Evolutionary conservation across 2,797 vertebrate genomes (phyloP), one percentile per base, ranked within the genome.

Genomic region (Falco cherrug): DNA sequence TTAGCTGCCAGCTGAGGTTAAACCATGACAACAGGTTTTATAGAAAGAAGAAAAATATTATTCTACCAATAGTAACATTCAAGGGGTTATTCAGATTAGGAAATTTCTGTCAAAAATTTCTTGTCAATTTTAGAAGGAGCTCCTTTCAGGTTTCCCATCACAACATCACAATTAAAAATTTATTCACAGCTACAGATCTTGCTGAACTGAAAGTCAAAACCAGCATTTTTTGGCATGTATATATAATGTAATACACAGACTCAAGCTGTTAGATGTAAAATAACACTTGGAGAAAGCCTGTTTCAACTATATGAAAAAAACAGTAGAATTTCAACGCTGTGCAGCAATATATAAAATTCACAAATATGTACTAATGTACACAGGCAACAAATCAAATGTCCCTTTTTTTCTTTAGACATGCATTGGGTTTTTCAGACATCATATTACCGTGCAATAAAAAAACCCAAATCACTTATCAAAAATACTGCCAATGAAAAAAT

Each of bases 381-480:
- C 12, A 65, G 33, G 68, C 45, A 87, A n/a, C 65, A 81, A 92
- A 85, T 80, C 54, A 92, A 64, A 79, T 25, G 29, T 43, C 19
- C 16, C 1, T 54, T 90, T 96, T 85, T 86, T 79, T 80, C 81
- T 91, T 80, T 53, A 64, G 48, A 60, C 7, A 8, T 4, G 19
- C 37, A 54, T 15, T 77, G n/a, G 6, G 24, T 80, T 92, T 93
- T 93, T 91, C 84, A 75, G 79, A 69, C 57, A 76, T 89, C 65
- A n/a, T 93, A 84, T 93, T 95, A 87, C 82, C 3, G 1, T 78
- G 57, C 65, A 81, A 84, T 93, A 91, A 94, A 93, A 81, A 83
- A 93, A 41, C 61, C 57, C 92, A 95, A 96, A 96, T 95, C 48
- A 54, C 95, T 94, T 84, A 92, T 88, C 89, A 93, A 89, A 96